Base-by-base conservation (phyloP, 2,888 invertebrate species). In the Cancer borealis region DNA sequence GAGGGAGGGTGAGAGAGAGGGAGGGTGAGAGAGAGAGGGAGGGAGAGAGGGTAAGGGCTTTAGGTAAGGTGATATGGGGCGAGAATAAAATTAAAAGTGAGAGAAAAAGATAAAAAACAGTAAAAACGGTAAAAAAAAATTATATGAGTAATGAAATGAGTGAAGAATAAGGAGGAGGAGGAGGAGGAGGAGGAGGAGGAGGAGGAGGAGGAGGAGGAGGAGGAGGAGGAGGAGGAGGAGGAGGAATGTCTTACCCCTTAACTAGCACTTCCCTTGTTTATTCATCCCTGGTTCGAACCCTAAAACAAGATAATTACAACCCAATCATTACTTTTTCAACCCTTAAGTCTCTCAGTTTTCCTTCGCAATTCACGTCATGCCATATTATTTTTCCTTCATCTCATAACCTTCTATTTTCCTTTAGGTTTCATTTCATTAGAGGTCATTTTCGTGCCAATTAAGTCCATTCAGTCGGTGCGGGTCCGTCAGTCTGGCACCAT, bases 401-500 rank as follows among this genome's bases (percentile, higher is more conserved):
- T 73, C 73, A 1, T 26, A n/a, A 26, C 21, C 73, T 21, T n/a
- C 73, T n/a, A 21, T 73, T 73, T 73, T 73, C n/a, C 73, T 73
- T 73, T 73, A 73, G 21, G 73, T n/a, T 73, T 73, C 73, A 73
- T 73, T 73, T 73, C 73, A 73, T 73, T 73, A 73, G 21, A 73
- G 73, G 73, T 73, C 73, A 73, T 73, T 73, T 73, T 73, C 73
- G 73, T 73, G 73, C 73, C 73, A 73, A 73, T 73, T 73, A 73
- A 73, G 73, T 73, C 73, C 73, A 73, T 73, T 73, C 73, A n/a
- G 73, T n/a, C n/a, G 5, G 21, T n/a, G 73, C 17, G 4, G 73
- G n/a, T 26, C 26, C 73, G 73, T 73, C 73, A 73, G 73, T 21
- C 73, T 26, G 73, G n/a, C 73, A 73, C 73, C 73, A 73, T 73